Evolutionary conservation across 1,140 invertebrate genomes (phyloP).

Genomic region (Macrocentrus cingulum): DNA sequence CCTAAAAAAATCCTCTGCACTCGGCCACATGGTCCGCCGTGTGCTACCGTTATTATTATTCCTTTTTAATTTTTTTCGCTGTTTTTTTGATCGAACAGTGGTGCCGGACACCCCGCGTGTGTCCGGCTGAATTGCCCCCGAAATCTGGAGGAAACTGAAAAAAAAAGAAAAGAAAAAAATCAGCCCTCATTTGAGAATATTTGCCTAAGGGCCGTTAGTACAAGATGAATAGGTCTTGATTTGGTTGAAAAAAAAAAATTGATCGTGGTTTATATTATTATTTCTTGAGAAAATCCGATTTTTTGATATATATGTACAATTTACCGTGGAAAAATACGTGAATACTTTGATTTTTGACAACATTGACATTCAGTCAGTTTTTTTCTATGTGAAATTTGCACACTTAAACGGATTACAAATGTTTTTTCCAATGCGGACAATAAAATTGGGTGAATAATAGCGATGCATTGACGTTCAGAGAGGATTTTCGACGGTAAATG

Average conservation of each 20-base stretch:
- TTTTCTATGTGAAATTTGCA: conserved; percentile 57
- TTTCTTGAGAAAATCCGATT: too few relatives aligned
- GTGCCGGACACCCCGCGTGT: conserved; percentile 21
- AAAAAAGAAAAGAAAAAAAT: conserved; percentile 34
- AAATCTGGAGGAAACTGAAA: conserved; percentile 18
- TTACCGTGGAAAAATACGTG: too few relatives aligned
- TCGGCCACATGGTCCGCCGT: conserved; percentile 46
- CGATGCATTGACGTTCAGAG: neutral
- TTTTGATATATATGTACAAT: too few relatives aligned
- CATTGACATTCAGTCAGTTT: conserved; percentile 26
- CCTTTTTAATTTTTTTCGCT: conserved; percentile 42
- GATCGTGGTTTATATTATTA: too few relatives aligned
- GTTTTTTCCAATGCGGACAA: conserved; percentile 40
- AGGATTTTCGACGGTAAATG: conserved; percentile 5
- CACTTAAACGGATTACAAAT: conserved; percentile 60
- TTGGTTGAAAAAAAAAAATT: too few relatives aligned
- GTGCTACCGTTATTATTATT: conserved; percentile 36
- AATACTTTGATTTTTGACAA: conserved; percentile 15
- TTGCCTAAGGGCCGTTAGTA: conserved; percentile 50
- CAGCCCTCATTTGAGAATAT: too few relatives aligned
- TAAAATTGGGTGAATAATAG: conserved; percentile 1
- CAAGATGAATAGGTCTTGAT: too few relatives aligned
- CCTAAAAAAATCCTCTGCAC: conserved; percentile 35
- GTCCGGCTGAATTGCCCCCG: conserved; percentile 24
- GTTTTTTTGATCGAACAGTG: conserved; percentile 26